Evolutionary conservation across 2,113 vertebrate genomes (phyloP).

Genomic region (Fregata magnificens): DNA sequence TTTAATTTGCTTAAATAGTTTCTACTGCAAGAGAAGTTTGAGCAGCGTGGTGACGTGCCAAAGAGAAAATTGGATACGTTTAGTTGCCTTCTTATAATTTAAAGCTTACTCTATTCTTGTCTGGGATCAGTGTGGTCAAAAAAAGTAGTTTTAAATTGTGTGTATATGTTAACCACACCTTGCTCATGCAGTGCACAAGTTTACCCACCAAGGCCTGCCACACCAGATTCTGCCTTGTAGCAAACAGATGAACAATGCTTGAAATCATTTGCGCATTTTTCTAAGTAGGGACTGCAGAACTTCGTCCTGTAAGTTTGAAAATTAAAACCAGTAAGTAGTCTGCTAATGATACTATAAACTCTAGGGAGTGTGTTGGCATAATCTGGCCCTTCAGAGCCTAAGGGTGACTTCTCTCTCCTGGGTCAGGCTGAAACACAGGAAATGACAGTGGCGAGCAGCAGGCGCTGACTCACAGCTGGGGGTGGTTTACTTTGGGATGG

Average conservation of each 20-base stretch:
- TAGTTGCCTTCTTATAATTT: neutral
- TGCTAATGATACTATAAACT: neutral
- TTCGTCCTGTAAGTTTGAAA: neutral
- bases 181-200: neutral
- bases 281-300: neutral
- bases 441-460: neutral
- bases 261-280: neutral
- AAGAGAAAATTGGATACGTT: neutral
- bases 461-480: slow-evolving; percentile 27
- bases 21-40: neutral
- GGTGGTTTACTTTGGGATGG: neutral
- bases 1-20: neutral
- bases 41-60: neutral
- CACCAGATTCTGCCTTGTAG: neutral
- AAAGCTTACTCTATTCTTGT: neutral
- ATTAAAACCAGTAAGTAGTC: neutral
- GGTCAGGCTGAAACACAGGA: slow-evolving; percentile 2
- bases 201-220: neutral
- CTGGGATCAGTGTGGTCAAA: neutral
- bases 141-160: neutral
- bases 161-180: neutral
- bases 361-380: neutral
- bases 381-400: neutral
- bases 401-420: neutral
- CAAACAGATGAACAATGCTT: neutral